phyloP scores from a whole-genome alignment of 2,888 invertebrate genomes.

The Phaonia tiefii region DNA sequence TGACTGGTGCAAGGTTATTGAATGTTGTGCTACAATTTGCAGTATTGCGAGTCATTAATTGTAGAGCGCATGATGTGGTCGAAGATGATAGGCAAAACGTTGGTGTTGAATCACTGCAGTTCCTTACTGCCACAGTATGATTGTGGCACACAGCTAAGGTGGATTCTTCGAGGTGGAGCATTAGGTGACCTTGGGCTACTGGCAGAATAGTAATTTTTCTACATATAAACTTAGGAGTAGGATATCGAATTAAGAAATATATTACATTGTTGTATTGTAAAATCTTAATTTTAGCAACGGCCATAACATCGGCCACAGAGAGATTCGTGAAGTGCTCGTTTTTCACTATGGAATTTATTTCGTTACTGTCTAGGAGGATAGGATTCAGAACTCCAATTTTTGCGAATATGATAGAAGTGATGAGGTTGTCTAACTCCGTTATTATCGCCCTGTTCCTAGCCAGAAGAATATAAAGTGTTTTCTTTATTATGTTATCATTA shows the following conservation, averaged over 20 bases:
- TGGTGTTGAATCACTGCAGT: not conserved
- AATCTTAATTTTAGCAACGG: constrained; percentile 54
- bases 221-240: constrained; percentile 36
- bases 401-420: constrained; percentile 56
- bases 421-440: constrained; percentile 49
- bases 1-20: not conserved
- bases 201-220: too few species aligned
- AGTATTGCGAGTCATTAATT: not conserved
- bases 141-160: not conserved
- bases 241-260: constrained; percentile 45
- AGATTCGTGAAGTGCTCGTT: constrained; percentile 46
- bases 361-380: constrained; percentile 47
- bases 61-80: not conserved
- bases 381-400: constrained; percentile 55
- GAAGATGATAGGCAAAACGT: not conserved
- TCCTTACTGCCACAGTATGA: not conserved
- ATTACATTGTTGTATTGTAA: constrained; percentile 31
- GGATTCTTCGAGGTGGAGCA: too few species aligned
- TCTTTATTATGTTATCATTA: too few species aligned
- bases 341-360: constrained; percentile 16
- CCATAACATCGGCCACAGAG: constrained; percentile 55
- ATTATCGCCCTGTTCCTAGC: constrained; percentile 54
- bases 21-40: not conserved
- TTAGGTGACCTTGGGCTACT: too few species aligned
- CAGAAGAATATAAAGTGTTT: constrained; percentile 55